These are phyloP conservation scores for Eidolon dupreanum DNA, from an alignment of 2,797 vertebrate genomes.

Conservation along the genomic window DNA sequence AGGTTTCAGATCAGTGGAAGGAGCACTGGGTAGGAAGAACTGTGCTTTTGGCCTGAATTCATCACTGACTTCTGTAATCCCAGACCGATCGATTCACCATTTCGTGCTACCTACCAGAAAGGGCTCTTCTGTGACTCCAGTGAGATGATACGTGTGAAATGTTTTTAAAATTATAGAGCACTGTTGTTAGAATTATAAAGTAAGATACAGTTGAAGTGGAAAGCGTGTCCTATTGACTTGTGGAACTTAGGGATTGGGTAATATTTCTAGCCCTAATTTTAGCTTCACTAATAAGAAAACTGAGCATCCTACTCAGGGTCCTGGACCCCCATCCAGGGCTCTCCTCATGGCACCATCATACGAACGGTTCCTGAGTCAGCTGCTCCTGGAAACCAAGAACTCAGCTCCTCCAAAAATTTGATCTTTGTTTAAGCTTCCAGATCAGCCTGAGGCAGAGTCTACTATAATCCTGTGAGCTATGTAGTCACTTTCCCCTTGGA, in stretches of 20 bases:
- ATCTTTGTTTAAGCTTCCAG: neutral
- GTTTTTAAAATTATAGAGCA: neutral
- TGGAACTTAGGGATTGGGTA: neutral
- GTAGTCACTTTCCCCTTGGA: no score
- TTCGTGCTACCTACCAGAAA: neutral
- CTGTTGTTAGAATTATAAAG: neutral
- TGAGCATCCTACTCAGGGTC: neutral
- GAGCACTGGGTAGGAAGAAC: neutral
- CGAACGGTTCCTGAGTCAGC: neutral
- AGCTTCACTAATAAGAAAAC: neutral
- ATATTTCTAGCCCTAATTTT: neutral
- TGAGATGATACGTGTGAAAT: neutral
- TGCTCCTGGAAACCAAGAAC: neutral
- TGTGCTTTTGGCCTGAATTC: neutral
- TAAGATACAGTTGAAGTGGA: neutral
- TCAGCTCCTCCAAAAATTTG: neutral
- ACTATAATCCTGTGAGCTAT: neutral
- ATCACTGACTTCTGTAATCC: neutral
- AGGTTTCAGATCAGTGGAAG: neutral
- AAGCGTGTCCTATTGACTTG: neutral
- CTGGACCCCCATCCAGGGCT: neutral
- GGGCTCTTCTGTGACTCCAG: neutral
- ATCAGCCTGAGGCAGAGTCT: neutral
- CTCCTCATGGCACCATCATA: neutral
- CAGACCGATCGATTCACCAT: neutral